Evolutionary conservation across 2,888 invertebrate genomes (phyloP), one percentile per base, ranked within the genome.

Genomic region (Ichneumoninae sp.): DNA sequence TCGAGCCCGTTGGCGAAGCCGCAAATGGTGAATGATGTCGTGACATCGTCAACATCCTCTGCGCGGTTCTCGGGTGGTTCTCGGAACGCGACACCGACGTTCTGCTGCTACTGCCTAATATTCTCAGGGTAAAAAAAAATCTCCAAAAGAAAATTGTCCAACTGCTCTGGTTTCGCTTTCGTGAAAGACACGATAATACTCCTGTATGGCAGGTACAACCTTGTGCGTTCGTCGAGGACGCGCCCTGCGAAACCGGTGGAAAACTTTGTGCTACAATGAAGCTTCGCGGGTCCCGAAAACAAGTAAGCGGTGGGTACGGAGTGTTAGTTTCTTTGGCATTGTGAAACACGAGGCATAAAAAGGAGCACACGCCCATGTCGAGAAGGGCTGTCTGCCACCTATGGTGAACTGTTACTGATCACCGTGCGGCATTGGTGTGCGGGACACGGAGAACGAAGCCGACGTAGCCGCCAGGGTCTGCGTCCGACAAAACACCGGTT

Each of bases 401-500:
- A 54, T 73, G 47, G 52, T 76, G 30, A 63, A 63, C 33, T 63
- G 63, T 63, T 33, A 73, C 79, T 60, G 77, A 69, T 74, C 63
- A 65, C 47, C 36, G 33, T 33, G 44, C 30, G 1, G 13, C 26
- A 26, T 65, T 33, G 30, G 52, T 47, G 26, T 19, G 44, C 75
- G 65, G 6, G 52, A 47, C 8, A 66, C 44, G 54, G 52, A 44
- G 75, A 54, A 16, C 54, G 63, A 60, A 36, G 36, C 65, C 71
- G 76, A 69, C 47, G 71, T 70, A 44, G 75, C 78, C 66, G 69
- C 57, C 80, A 60, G 80, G 73, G 57, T 66, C 30, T 63, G 63
- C 75, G 71, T 74, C 70, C 60, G 73, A 82, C 73, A 66, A 81
- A 84, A 78, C 83, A 79, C 68, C 79, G 68, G 83, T 79, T 85